Base-by-base conservation (phyloP, 2,888 invertebrate species). In the Coecobrya sp. region DNA sequence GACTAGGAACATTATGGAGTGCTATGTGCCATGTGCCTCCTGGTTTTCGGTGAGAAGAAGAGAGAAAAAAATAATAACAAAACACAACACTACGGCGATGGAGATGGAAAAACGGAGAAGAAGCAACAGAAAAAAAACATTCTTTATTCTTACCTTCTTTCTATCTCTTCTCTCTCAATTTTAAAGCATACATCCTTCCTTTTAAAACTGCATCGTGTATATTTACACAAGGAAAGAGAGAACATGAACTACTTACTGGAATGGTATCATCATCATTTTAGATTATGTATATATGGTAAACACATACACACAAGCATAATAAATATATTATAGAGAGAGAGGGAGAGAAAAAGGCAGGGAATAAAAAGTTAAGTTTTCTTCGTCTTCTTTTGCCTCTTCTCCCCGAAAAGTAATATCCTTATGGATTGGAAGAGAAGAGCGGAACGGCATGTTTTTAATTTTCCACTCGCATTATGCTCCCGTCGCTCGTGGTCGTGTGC, bases 371-470 rank as follows among this genome's bases (percentile, higher is more conserved):
- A 85, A 62, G 70, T 16, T 76, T 81, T 88, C 30, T 87, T 73
- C 42, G 16, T 82, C 30, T 65, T 65, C 65, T 27, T 49, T 16
- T 27, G 36, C 59, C 25, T 76, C 27, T 70, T 85, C 81, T 36
- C 36, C 45, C 25, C 59, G 73, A 73, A 68, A 68, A 62, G 73
- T 90, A 91, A 91, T 91, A 91, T 88, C 85, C 81, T 92, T 91
- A 92, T 92, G 89, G 92, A 92, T 93, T 93, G 93, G 92, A 92
- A 93, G 89, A 90, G 90, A 91, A 91, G 90, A 93, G 89, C 87
- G 89, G 90, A 94, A 94, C 93, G 93, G 94, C 94, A 93, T 94
- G 94, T 93, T 94, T 94, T 94, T 94, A 94, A 94, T 94, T 94
- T 94, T 94, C 94, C 93, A 92, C 92, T 92, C 87, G 92, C 92